Evolutionary conservation across 2,888 invertebrate species (phyloP), one percentile per base, ranked within the genome.

Genomic region (Scaptomyza caliginosa): DNA sequence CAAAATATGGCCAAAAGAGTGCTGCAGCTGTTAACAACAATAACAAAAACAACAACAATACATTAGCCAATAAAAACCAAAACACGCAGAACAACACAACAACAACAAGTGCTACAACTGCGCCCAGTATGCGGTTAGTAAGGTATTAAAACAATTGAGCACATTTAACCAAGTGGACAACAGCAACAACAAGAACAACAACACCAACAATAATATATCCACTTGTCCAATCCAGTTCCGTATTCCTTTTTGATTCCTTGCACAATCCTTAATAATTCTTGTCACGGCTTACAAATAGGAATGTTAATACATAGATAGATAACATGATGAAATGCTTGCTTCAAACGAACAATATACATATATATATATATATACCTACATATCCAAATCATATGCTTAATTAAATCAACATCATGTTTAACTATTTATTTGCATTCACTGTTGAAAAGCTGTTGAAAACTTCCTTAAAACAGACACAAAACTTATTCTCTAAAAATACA

Each of bases 51-150:
- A 65, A 24, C 19, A 30, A 85, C 67, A 87, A 85, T 76, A 86
- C 87, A 65, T 34, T 83, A 77, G 65, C 67, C 90, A 89, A 79
- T 43, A 77, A 74, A 57, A 67, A 68, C 68, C 60, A 62, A 45
- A 43, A 73, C 54, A 75, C 63, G 70, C 51, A 68, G 63, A 63
- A 49, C 51, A 69, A 73, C 55, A 69, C 52, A 67, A 65, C 84
- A 77, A 82, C 43, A 26, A 23, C 36, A 36, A 38, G n/a, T n/a
- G n/a, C 42, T 16, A 45, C 43, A 30, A 13, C 19, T 58, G 67
- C 74, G 59, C 70, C 89, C 71, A 91, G 89, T 86, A 88, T 91
- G 88, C 86, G 91, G 67, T 90, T 91, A 89, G 89, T 91, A 90
- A 91, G 91, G 90, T 91, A 90, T 75, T 90, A 68, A 89, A 72